These are phyloP conservation scores for Cheilosia scutellata DNA, from an alignment of 2,888 invertebrate genomes.

Conservation along the genomic window DNA sequence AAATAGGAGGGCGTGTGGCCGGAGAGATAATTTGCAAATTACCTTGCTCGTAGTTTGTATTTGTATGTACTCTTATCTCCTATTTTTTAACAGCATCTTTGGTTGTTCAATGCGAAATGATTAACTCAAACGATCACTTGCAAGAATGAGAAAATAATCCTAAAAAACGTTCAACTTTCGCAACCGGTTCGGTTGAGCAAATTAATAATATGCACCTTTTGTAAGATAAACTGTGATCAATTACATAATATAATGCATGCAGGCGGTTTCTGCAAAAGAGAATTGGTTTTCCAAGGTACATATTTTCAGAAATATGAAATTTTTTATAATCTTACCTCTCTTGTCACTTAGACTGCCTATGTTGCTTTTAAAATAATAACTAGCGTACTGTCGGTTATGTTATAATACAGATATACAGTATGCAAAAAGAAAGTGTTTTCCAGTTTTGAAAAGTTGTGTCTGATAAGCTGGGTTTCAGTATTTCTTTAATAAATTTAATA, in stretches of 20 bases:
- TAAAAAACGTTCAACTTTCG: background rate
- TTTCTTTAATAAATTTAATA: background rate
- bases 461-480: constrained; percentile 48
- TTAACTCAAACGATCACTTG: constrained; percentile 12
- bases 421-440: constrained; percentile 29
- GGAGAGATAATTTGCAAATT: constrained; percentile 44
- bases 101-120: constrained; percentile 5
- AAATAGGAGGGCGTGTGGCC: constrained; percentile 51
- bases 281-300: constrained; percentile 46
- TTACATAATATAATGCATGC: constrained; percentile 25
- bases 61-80: constrained; percentile 15
- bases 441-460: constrained; percentile 53
- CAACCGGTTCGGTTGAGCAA: constrained; percentile 36
- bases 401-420: constrained; percentile 37
- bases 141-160: background rate
- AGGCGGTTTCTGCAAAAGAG: constrained; percentile 41
- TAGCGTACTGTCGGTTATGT: constrained; percentile 41
- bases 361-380: constrained; percentile 49
- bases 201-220: constrained; percentile 16
- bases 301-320: constrained; percentile 24
- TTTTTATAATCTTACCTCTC: constrained; percentile 15
- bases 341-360: constrained; percentile 38
- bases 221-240: constrained; percentile 25
- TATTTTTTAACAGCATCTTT: constrained; percentile 34
- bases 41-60: constrained; percentile 29